phyloP scores from a whole-genome alignment of 1,140 invertebrate genomes.

The Cotesia chilonis region DNA sequence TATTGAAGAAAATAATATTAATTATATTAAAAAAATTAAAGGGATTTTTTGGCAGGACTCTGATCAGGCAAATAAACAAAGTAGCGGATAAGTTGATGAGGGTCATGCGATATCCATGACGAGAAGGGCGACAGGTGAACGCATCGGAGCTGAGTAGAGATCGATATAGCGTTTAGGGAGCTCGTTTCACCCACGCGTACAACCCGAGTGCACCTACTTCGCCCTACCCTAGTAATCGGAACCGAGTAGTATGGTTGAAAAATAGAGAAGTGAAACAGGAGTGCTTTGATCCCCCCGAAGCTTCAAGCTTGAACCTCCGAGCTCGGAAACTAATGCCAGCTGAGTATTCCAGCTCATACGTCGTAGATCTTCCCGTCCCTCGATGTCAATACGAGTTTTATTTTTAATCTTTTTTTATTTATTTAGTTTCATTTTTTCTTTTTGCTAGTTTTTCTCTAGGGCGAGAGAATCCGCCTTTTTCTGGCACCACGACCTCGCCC shows the following conservation, averaged over 20 bases:
- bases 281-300: slow-evolving; percentile 10
- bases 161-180: slow-evolving; percentile 51
- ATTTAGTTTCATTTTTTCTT: background rate
- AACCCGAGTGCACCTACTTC: slow-evolving; percentile 25
- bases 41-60: too few species aligned
- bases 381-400: too few species aligned
- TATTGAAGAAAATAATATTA: too few species aligned
- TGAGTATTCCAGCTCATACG: background rate
- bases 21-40: too few species aligned
- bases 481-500: too few species aligned
- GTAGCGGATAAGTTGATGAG: background rate
- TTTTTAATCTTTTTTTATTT: too few species aligned
- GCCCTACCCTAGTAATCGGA: slow-evolving; percentile 30
- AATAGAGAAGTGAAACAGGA: background rate
- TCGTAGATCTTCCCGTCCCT: background rate
- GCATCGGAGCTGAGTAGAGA: slow-evolving; percentile 41
- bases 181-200: slow-evolving; percentile 41
- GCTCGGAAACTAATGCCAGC: background rate
- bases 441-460: too few species aligned
- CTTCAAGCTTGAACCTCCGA: background rate
- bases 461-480: too few species aligned
- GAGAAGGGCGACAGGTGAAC: slow-evolving; percentile 41
- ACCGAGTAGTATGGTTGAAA: background rate
- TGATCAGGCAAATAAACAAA: slow-evolving; percentile 1
- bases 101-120: slow-evolving; percentile 5